Percentiles rank a stretch among this genome's conserved stretches.
Evolutionary conservation across 1,140 invertebrate genomes (phyloP).

Genomic region (Eriosoma lanigerum): DNA sequence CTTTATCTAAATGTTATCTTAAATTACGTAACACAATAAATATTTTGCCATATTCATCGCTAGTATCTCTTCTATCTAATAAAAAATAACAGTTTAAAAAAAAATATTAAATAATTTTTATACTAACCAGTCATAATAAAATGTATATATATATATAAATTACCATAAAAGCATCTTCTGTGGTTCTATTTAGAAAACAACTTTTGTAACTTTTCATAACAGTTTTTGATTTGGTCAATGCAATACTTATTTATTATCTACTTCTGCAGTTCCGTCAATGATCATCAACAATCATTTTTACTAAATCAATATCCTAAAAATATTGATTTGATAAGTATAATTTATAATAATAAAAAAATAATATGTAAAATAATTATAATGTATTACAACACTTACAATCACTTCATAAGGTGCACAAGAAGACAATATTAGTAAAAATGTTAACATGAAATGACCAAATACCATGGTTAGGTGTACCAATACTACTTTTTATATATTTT

Average conservation of each 20-base stretch:
- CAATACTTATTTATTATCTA: slow-evolving; percentile 22
- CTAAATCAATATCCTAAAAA: slow-evolving; percentile 29
- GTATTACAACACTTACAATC: neutral
- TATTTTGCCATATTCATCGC: neutral
- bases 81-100: neutral
- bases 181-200: slow-evolving; percentile 43
- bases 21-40: slow-evolving; percentile 25
- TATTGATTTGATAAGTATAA: neutral
- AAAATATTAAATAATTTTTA: neutral
- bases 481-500: slow-evolving; percentile 42
- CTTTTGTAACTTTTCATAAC: slow-evolving; percentile 33
- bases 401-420: slow-evolving; percentile 39
- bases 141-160: neutral
- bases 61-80: neutral
- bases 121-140: no score
- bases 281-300: slow-evolving; percentile 28
- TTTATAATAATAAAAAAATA: neutral
- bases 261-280: slow-evolving; percentile 22
- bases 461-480: slow-evolving; percentile 24
- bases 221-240: neutral
- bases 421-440: slow-evolving; percentile 43
- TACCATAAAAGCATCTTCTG: slow-evolving; percentile 31
- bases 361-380: neutral
- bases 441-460: slow-evolving; percentile 34
- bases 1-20: slow-evolving; percentile 18